These are phyloP conservation scores for Scarus forsteni DNA, from an alignment of 2,797 vertebrate species.

Conservation along the genomic window DNA sequence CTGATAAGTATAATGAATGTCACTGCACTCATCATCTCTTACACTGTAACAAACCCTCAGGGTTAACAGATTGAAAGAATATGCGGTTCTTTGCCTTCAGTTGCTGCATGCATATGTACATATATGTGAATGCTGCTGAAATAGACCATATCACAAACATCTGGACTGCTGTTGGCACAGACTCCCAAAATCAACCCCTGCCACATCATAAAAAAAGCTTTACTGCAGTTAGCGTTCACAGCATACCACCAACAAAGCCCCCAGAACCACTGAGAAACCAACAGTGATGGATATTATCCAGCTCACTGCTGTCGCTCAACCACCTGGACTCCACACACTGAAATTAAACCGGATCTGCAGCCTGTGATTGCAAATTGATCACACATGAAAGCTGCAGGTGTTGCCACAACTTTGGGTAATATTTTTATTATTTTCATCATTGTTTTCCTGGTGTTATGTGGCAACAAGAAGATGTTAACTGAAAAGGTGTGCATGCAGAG, in stretches of 20 bases:
- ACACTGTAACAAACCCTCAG: slow-evolving; percentile 6
- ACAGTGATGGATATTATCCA: slow-evolving; percentile 64
- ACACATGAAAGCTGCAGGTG: slow-evolving; percentile 61
- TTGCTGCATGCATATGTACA: slow-evolving; percentile 13
- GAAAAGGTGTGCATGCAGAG: not conserved
- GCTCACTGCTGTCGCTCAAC: slow-evolving; percentile 55
- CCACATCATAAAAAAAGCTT: slow-evolving; percentile 75
- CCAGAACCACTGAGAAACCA: slow-evolving; percentile 59
- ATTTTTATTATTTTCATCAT: slow-evolving; percentile 19
- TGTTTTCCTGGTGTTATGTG: slow-evolving; percentile 27
- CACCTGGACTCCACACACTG: slow-evolving; percentile 56
- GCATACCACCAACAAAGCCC: slow-evolving; percentile 69
- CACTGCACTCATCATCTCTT: slow-evolving; percentile 45
- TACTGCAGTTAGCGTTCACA: slow-evolving; percentile 62
- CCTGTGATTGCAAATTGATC: slow-evolving; percentile 50
- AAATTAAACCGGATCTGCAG: slow-evolving; percentile 34
- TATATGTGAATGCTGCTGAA: slow-evolving; percentile 24
- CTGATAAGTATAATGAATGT: slow-evolving; percentile 41
- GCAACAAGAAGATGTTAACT: slow-evolving; percentile 22
- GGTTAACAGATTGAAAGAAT: slow-evolving; percentile 13
- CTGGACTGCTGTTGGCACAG: slow-evolving; percentile 72
- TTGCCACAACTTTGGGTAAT: slow-evolving; percentile 21
- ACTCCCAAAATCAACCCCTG: slow-evolving; percentile 63
- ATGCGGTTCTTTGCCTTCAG: slow-evolving; percentile 4
- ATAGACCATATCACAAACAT: slow-evolving; percentile 66